phyloP scores from a whole-genome alignment of 2,113 vertebrate genomes.

The Orcinus orca region DNA sequence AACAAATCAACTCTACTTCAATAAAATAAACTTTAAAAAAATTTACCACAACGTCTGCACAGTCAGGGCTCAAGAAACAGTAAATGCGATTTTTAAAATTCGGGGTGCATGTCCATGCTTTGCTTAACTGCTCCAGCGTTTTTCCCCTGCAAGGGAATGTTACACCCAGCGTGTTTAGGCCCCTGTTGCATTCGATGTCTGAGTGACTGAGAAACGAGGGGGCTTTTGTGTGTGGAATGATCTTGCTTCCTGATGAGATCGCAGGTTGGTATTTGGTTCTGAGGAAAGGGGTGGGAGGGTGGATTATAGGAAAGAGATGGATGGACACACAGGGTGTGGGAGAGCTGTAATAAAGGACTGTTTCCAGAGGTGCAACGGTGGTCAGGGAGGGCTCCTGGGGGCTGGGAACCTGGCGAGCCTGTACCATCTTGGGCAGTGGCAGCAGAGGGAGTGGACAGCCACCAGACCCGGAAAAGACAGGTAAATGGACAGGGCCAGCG shows the following conservation, averaged over 20 bases:
- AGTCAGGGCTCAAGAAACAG: too few species aligned
- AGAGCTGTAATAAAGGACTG: too few species aligned
- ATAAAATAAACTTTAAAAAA: too few species aligned
- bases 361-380: background rate
- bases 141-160: background rate
- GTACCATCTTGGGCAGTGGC: background rate
- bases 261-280: too few species aligned
- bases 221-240: background rate
- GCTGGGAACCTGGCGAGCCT: background rate
- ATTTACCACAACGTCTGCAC: fast-evolving
- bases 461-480: too few species aligned
- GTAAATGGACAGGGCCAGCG: too few species aligned
- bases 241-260: too few species aligned
- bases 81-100: background rate
- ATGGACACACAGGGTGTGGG: fast-evolving
- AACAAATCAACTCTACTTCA: too few species aligned
- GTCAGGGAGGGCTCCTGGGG: too few species aligned
- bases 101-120: background rate
- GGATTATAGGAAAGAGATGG: too few species aligned
- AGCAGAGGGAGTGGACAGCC: background rate
- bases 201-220: background rate
- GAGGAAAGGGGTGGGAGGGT: background rate
- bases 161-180: fast-evolving
- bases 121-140: background rate
- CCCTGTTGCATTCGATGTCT: too few species aligned